phyloP scores from a whole-genome alignment of 1,140 invertebrate genomes.

The Periplaneta americana region DNA sequence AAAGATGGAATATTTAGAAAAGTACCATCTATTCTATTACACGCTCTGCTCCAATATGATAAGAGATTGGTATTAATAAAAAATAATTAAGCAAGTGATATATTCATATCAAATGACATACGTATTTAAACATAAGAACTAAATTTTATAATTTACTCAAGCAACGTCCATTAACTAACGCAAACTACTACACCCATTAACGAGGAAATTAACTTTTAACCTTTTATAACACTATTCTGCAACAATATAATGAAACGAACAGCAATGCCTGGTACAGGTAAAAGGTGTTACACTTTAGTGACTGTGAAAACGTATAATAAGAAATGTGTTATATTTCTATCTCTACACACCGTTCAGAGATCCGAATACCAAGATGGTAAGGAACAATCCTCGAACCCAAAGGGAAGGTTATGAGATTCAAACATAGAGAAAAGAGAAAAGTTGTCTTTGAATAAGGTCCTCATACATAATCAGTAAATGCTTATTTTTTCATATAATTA shows the following conservation, averaged over 20 bases:
- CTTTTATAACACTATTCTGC: background rate
- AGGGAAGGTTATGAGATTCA: background rate
- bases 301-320: background rate
- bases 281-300: background rate
- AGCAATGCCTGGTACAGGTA: background rate
- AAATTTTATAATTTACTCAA: no score
- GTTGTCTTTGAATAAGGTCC: background rate
- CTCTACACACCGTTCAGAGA: background rate
- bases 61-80: no score
- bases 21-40: no score
- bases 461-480: background rate
- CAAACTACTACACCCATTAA: no score
- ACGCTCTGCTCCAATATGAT: no score
- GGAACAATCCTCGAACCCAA: background rate
- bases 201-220: no score
- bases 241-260: background rate
- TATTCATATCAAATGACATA: no score
- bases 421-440: background rate
- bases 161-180: background rate
- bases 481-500: background rate
- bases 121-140: no score
- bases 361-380: background rate
- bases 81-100: no score
- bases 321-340: background rate
- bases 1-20: no score